Conservation (phyloP, 2,888 invertebrate genomes). For the Cordylochernes scorpioides region DNA sequence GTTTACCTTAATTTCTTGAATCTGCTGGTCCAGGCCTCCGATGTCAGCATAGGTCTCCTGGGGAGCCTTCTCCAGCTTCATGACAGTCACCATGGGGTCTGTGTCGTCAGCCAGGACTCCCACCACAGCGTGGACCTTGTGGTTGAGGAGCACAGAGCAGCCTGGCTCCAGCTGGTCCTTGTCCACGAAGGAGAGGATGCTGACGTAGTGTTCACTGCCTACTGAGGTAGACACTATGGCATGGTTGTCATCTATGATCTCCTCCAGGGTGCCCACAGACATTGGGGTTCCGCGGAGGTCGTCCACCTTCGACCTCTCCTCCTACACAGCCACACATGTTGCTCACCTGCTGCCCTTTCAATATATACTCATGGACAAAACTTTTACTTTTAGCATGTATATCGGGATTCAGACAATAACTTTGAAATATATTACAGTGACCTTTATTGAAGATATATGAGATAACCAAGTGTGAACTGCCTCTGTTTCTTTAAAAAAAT, state of each 20-base stretch:
- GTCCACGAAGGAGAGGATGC: constrained; percentile 94
- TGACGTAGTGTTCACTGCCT: constrained; percentile 96
- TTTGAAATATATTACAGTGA: no score
- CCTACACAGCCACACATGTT: no score
- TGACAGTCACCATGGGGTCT: constrained; percentile 99
- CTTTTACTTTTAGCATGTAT: no score
- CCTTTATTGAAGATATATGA: no score
- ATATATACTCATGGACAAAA: no score
- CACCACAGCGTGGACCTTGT: constrained; percentile 98
- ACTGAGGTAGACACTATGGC: constrained; percentile 88
- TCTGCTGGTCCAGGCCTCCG: constrained; percentile 86
- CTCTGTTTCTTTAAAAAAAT: no score
- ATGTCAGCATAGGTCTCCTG: constrained; percentile 98
- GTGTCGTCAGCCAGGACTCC: constrained; percentile 96
- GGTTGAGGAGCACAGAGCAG: constrained; percentile 88
- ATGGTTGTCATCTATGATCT: constrained; percentile 98
- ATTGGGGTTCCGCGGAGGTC: constrained; percentile 94
- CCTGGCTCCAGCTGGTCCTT: constrained; percentile 97
- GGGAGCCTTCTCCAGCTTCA: constrained; percentile 98
- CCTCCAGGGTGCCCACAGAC: constrained; percentile 97
- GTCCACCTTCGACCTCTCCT: constrained; percentile 91
- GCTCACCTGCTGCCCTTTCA: no score
- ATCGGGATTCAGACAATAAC: no score
- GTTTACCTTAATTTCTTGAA: constrained; percentile 62
- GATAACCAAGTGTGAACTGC: no score